Evolutionary conservation across 1,140 invertebrate species (phyloP).

Genomic region (Dysdera silvatica): DNA sequence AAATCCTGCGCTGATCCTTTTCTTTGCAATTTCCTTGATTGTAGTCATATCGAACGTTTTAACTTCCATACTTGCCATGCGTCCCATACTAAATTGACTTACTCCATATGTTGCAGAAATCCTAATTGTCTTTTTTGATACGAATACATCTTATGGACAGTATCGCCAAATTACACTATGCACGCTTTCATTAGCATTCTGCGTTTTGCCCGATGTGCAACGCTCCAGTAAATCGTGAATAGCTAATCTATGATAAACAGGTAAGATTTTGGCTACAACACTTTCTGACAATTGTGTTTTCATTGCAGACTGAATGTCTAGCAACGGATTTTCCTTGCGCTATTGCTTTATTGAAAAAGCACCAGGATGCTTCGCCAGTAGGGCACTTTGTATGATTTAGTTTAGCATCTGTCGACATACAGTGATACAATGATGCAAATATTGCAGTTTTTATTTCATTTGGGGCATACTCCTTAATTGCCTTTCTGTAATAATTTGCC

Average conservation of each 20-base stretch:
- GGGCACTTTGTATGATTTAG: not conserved
- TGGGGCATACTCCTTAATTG: not conserved
- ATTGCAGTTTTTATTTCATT: not conserved
- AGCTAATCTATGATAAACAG: not conserved
- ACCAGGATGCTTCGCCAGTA: not conserved
- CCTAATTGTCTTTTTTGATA: too few relatives aligned
- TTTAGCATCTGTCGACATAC: not conserved
- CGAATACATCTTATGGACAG: not conserved
- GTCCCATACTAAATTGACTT: too few relatives aligned
- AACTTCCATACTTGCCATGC: too few relatives aligned
- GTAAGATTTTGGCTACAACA: not conserved
- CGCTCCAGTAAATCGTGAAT: not conserved
- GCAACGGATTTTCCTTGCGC: not conserved
- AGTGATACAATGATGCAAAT: not conserved
- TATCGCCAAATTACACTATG: not conserved
- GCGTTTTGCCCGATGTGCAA: not conserved
- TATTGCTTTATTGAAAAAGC: not conserved
- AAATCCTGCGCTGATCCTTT: too few relatives aligned
- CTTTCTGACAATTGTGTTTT: not conserved
- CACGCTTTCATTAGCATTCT: not conserved
- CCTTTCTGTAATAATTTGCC: not conserved
- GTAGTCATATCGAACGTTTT: too few relatives aligned
- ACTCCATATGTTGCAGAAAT: too few relatives aligned
- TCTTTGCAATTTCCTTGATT: too few relatives aligned
- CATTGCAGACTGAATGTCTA: not conserved